Base-by-base conservation (phyloP, 2,113 vertebrate genomes). In the Cynocephalus volans region DNA sequence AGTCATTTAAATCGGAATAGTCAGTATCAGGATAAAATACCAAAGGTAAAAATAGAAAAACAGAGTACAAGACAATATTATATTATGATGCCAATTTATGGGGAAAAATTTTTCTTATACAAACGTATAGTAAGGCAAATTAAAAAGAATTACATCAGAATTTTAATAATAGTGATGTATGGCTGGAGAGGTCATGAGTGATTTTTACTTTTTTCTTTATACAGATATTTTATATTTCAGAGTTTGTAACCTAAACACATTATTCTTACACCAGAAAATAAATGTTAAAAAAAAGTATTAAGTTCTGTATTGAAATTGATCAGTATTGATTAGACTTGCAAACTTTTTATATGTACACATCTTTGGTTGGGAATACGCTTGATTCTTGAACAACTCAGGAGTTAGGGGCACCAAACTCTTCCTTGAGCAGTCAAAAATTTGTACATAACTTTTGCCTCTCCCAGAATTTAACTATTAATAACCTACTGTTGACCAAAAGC, bases 181-280 rank as follows among this genome's bases (percentile, higher is more conserved):
- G 26, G 54, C 13, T 84, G 6, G 41, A 88, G 58, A 94, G 2
- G 10, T 31, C 52, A 21, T 33, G 2, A 75, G 64, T 41, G 41
- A 58, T 28, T 88, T 93, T 84, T 72, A 69, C 95, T 97, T 50
- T 75, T 3, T 84, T 96, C 28, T 90, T 31, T 60, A 77, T 56
- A 28, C 41, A 28, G 58, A 45, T 56, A 60, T 56, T 64, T 75
- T 77, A 62, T 69, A 58, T 69, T 65, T 70, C 28, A 83, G 24
- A 48, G 89, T 48, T 67, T 65, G 3, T 62, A n/a, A 67, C 26
- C 45, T 91, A 92, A 85, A 69, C 14, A 91, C 1, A 33, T 24
- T 56, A 92, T 65, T 85, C 15, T 76, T 75, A 92, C 1, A 64
- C 19, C 8, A 90, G 70, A 50, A 82, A 86, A 90, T 70, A 79